phyloP scores from a whole-genome alignment of 1,140 invertebrate genomes.

The Ceratosolen solmsi region DNA sequence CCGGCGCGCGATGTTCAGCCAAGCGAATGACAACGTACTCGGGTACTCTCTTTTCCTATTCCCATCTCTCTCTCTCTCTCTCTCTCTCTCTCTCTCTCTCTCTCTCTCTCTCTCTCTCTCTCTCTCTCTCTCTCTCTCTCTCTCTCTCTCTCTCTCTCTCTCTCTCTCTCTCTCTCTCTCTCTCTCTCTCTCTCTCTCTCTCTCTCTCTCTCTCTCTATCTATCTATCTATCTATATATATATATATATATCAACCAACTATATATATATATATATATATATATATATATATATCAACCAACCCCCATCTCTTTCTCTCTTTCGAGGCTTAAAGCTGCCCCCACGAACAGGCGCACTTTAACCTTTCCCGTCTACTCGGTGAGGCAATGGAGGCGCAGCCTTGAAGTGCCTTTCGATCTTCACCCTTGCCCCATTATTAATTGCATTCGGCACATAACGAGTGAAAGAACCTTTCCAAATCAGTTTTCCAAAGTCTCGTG shows the following conservation, averaged over 20 bases:
- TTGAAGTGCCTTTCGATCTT: constrained; percentile 35
- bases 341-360: constrained; percentile 44
- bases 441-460: constrained; percentile 28
- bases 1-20: constrained; percentile 72
- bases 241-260: too few species aligned
- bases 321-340: constrained; percentile 60
- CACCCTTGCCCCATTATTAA: constrained; percentile 46
- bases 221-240: too few species aligned
- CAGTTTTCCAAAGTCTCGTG: constrained; percentile 22
- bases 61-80: constrained; percentile 8
- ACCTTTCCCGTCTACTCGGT: constrained; percentile 2
- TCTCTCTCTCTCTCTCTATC: too few species aligned
- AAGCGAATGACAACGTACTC: constrained; percentile 73
- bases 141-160: too few species aligned
- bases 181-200: too few species aligned
- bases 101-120: too few species aligned
- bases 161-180: too few species aligned
- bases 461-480: constrained; percentile 34
- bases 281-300: too few species aligned
- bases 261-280: too few species aligned
- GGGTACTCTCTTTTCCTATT: neutral
- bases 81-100: too few species aligned
- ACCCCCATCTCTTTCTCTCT: neutral
- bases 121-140: too few species aligned
- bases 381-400: neutral